Base-by-base conservation (phyloP, 2,888 invertebrate species). In the Catocala nupta region DNA sequence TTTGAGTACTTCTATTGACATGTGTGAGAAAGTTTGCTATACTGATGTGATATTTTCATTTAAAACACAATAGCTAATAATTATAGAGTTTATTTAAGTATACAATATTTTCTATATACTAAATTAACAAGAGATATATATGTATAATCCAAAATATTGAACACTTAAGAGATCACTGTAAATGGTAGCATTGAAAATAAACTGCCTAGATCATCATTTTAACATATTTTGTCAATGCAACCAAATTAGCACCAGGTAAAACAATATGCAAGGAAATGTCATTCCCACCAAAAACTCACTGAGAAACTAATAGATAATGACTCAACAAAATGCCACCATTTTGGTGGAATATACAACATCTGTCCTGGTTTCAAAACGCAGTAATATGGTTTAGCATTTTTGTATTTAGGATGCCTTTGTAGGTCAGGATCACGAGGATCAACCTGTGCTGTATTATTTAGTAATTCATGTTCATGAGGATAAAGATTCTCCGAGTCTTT, bases 291-390 rank as follows among this genome's bases (percentile, higher is more conserved):
- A 94, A 99, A 99, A 89, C 99, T 99, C 0, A 99, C 97, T 12
- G 99, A 99, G 89, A 99, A 99, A 88, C 99, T 99, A 47, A 97
- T 95, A 44, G 97, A 96, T 49, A 99, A 92, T 0, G 99, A 97
- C 70, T 97, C 96, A 5, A 99, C 98, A 93, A 97, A 98, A 93
- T 99, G 99, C 99, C 99, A 99, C 97, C 98, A 99, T 85, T 97
- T 97, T 4, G 97, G 97, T 11, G 99, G 99, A 75, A 99, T 98
- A 84, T 97, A 99, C 57, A 99, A 89, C 95, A 98, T 97, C 81
- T 99, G 98, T 0, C 99, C 99, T 0, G 97, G 95, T 75, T 95
- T 95, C 39, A 99, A 90, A 8, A 96, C 90, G 84, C 97, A 96
- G 85, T 96, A 96, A 73, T 94, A 95, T 76, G 96, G 95, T 75